These are phyloP conservation scores for Coremacera marginata DNA, from an alignment of 2,888 invertebrate genomes.

Conservation along the genomic window DNA sequence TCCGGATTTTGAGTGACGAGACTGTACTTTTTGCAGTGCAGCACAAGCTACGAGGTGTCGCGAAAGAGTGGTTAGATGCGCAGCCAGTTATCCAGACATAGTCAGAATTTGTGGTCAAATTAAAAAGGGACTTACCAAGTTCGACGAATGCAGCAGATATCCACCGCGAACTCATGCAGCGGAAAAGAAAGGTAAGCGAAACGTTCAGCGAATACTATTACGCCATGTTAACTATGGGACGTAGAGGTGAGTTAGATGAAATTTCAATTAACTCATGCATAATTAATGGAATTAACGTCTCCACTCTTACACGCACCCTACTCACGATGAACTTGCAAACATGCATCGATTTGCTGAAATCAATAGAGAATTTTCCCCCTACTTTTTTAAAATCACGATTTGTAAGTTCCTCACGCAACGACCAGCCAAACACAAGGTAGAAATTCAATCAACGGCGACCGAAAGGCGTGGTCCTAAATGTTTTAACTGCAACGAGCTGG, in stretches of 20 bases:
- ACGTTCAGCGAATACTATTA: conserved; percentile 36
- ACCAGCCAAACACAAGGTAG: conserved; percentile 3
- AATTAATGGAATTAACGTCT: conserved; percentile 43
- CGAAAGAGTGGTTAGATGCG: conserved; percentile 46
- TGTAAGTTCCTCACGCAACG: no score
- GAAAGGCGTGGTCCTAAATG: conserved; percentile 35
- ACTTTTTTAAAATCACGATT: no score
- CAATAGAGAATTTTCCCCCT: background rate
- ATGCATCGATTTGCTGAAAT: conserved; percentile 36
- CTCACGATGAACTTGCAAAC: background rate
- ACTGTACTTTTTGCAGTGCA: background rate
- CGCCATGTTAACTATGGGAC: conserved; percentile 19
- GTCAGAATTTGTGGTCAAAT: conserved; percentile 36
- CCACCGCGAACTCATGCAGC: conserved; percentile 37
- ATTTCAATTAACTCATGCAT: conserved; percentile 41
- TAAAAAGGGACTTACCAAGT: conserved; percentile 13
- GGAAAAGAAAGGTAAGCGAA: conserved; percentile 24
- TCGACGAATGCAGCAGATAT: background rate
- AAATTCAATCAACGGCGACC: background rate
- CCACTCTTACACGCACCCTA: conserved; percentile 32
- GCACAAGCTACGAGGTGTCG: conserved; percentile 30
- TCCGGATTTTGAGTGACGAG: background rate
- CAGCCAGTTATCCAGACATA: conserved; percentile 39
- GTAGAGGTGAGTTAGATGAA: conserved; percentile 38
- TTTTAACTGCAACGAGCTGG: conserved; percentile 42